Evolutionary conservation across 2,113 vertebrate species (phyloP).

Genomic region (Odocoileus hemionus): DNA sequence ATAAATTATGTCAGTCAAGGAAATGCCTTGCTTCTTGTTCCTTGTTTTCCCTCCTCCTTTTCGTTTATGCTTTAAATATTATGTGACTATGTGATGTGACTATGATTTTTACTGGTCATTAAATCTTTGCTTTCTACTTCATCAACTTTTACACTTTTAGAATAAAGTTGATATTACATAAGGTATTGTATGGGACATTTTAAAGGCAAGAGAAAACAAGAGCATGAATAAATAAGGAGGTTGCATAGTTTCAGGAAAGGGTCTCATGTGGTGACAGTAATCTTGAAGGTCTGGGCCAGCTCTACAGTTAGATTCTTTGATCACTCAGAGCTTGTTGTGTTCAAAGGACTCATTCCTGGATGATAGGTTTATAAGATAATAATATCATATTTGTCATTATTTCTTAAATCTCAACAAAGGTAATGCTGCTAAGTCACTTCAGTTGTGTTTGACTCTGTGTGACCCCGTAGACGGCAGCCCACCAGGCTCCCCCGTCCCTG

Average conservation of each 20-base stretch:
- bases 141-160: conserved; percentile 7
- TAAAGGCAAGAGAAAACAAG: neutral
- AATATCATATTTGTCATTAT: neutral
- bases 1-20: neutral
- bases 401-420: conserved; percentile 9
- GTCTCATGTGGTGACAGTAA: neutral
- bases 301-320: neutral
- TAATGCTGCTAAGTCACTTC: neutral
- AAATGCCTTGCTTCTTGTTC: neutral
- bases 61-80: neutral
- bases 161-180: neutral
- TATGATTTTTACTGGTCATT: neutral
- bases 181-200: neutral
- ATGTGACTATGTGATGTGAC: neutral
- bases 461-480: no score
- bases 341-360: neutral
- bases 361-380: neutral
- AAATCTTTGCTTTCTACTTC: neutral
- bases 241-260: neutral
- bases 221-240: neutral
- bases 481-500: no score
- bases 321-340: neutral
- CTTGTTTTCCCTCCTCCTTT: neutral
- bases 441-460: no score
- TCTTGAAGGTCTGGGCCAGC: neutral